A percentile compares a stretch with the other conserved stretches of the same genome.
phyloP scores from a whole-genome alignment of 2,797 vertebrate genomes.

The Agapornis canus region DNA sequence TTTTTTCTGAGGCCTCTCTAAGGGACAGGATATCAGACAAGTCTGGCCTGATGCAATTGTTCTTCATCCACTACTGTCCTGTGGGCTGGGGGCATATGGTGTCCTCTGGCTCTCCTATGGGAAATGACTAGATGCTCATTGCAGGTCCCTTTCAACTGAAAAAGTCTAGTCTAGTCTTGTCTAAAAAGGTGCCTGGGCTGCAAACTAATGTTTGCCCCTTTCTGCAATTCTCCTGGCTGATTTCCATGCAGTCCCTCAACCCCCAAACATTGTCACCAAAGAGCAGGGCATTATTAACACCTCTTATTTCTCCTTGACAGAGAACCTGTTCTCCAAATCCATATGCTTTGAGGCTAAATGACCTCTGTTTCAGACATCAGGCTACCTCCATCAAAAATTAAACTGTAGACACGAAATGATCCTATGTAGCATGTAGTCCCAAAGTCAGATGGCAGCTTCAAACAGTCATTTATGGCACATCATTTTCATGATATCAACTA shows the following conservation, averaged over 20 bases:
- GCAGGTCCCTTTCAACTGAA: not conserved
- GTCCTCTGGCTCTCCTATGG: not conserved
- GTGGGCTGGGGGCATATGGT: rapidly evolving
- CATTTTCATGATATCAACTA: not conserved
- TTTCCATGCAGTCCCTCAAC: not conserved
- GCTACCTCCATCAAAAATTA: not conserved
- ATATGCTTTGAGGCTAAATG: not conserved
- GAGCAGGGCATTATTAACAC: not conserved
- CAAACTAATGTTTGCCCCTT: not conserved
- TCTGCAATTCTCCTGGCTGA: rapidly evolving
- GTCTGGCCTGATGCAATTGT: not conserved
- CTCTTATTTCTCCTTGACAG: not conserved
- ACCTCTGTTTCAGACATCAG: not conserved
- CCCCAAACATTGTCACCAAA: not conserved
- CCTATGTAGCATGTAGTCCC: not conserved
- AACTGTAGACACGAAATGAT: not conserved
- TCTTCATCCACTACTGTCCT: not conserved
- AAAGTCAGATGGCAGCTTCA: not conserved
- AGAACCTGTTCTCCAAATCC: not conserved
- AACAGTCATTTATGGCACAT: not conserved
- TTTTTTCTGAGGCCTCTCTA: not conserved
- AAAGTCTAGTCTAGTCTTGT: not conserved
- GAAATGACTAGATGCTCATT: not conserved
- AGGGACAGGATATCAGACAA: rapidly evolving
- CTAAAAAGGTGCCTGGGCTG: not conserved